Base-by-base conservation (phyloP, 2,888 invertebrate genomes). In the Conus canariensis region DNA sequence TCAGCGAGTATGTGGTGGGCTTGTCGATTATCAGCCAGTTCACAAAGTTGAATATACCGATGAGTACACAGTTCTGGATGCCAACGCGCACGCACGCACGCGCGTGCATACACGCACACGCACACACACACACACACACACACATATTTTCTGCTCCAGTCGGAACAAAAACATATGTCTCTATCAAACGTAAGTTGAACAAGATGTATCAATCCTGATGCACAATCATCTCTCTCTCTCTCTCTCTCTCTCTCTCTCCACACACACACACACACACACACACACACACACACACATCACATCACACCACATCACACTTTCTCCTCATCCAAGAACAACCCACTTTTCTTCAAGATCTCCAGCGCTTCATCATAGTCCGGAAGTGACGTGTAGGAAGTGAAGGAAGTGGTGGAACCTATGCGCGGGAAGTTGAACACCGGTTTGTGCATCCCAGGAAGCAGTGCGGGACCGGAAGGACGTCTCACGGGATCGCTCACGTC, bases 381-480 rank as follows among this genome's bases (percentile, higher is more conserved):
- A 12, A 64, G 67, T 1, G 88, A 89, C 1, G 80, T 59, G 82
- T 80, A 88, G 22, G 88, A 88, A 16, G 83, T 83, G 82, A 89
- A 89, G 22, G 88, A 89, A 16, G 83, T 83, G 14, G 56, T 64
- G 56, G 89, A 85, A 9, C 56, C 30, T 4, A 74, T 85, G 56
- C 89, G 25, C 10, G 70, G 16, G 59, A 89, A 89, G 8, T 9
- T 12, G n/a, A 89, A 74, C 85, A 83, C 89, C 5, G 89, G 89
- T 59, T 89, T 89, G 64, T 89, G 89, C 89, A 89, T 89, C 56
- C 89, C 89, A 9, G 89, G 89, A 22, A 45, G 30, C 83, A 88
- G 22, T 25, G 58, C 80, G 25, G 88, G 80, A 5, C 56, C 74
- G 6, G 16, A 8, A 30, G 19, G 25, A 8, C 1, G 5, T 3